Evolutionary conservation across 2,113 vertebrate genomes (phyloP).

Genomic region (Seriola aureovittata): DNA sequence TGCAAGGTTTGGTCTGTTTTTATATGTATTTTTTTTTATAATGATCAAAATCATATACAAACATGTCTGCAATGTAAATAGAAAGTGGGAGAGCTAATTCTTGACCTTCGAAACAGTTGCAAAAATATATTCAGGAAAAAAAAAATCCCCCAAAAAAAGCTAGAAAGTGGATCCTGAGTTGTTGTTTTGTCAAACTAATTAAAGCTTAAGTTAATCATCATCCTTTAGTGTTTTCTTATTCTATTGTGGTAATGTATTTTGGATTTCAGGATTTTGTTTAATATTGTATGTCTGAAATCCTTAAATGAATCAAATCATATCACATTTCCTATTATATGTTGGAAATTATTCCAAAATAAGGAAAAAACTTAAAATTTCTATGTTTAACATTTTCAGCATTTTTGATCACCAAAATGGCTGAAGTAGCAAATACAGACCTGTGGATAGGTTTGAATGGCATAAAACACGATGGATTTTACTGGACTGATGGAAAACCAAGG

Average conservation of each 20-base stretch:
- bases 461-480: constrained; percentile 85
- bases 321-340: not conserved
- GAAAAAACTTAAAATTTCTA: not conserved
- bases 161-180: not conserved
- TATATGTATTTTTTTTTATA: not conserved
- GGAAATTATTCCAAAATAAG: too few species aligned
- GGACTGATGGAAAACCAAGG: constrained; percentile 89
- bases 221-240: not conserved
- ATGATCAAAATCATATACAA: not conserved
- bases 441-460: constrained; percentile 93
- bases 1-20: constrained; percentile 87
- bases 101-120: not conserved
- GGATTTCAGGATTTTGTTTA: not conserved
- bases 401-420: constrained; percentile 84
- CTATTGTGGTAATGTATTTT: not conserved
- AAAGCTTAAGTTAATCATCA: not conserved
- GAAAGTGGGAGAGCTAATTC: not conserved
- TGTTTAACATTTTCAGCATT: constrained; percentile 83
- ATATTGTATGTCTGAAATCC: not conserved
- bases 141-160: not conserved
- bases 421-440: constrained; percentile 69
- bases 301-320: not conserved
- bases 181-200: not conserved
- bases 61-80: not conserved
- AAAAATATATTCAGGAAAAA: not conserved